Evolutionary conservation across 2,888 invertebrate species (phyloP), one percentile per base, ranked within the genome.

Genomic region (Neelides folsomi): DNA sequence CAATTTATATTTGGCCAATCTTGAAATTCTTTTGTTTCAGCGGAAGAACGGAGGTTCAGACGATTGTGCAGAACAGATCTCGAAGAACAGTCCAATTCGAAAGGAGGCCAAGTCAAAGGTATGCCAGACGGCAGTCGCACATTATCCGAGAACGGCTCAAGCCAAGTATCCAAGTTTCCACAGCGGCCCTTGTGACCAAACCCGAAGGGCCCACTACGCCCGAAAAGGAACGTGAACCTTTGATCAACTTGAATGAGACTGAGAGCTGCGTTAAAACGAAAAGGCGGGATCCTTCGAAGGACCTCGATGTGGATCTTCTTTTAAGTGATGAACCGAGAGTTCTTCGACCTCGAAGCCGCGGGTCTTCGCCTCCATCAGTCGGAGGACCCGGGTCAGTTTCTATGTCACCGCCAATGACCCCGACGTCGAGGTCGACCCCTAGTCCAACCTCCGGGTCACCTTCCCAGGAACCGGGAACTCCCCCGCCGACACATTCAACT

Each of bases 1-100:
- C 6, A 42, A 34, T 34, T 42, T 15, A 16, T 12, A 35, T 50
- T 38, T 6, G 19, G 39, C 43, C 36, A 20, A 13, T 45, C n/a
- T 15, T 27, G 12, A 19, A n/a, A 16, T 12, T n/a, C 15, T 35
- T 12, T 48, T 9, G 27, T 64, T 68, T 12, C 66, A 90, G 90
- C 60, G 94, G 98, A 0, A 83, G 93, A 69, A 98, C 98, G 1
- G 98, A 98, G 73, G 97, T 93, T 71, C 97, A 98, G 74, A 88
- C 92, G 20, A 88, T 93, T 8, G 87, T 88, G 67, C 81, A 86
- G 67, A 90, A 86, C 71, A 78, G 87, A 58, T 89, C 92, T 1
- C 76, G 94, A 42, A 79, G 94, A 49, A 92, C 90, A 1, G 94
- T 94, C 6, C 90, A 93, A 69, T 92, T 98, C 71, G 97, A 98